Evolutionary conservation across 2,113 vertebrate genomes (phyloP), one percentile per base, ranked within the genome.

Genomic region (Physeter macrocephalus): DNA sequence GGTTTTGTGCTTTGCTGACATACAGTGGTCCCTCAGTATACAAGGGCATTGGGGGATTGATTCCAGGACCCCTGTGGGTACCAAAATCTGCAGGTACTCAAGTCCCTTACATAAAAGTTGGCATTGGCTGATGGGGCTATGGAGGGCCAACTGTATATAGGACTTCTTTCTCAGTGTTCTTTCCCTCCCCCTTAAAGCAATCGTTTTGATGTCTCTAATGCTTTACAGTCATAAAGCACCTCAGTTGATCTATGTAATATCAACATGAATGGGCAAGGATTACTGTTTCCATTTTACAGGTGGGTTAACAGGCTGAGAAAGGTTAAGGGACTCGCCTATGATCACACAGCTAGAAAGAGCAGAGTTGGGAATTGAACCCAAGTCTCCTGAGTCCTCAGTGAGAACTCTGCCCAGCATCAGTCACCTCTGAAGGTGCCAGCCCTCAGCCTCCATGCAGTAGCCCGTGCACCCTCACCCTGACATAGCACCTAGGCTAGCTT

Each of bases 291-390:
- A 78, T 86, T 82, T 61, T 81, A 36, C 6, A 90, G 39, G 29
- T 77, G 61, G 52, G 39, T n/a, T 94, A 92, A 94, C 39, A 98
- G 59, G 36, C 25, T 57, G 88, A n/a, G 54, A 49, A 77, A 46
- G 39, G 43, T 57, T 7, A 84, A 83, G 20, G 25, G 20, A 71
- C 15, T 43, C 34, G 18, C 17, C 34, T 2, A 23, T 3, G n/a
- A 74, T 64, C 36, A 78, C 46, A 72, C 20, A 87, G 61, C 69
- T 49, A 61, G 88, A 91, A 93, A 88, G 9, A 2, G 8, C 39
- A 75, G 72, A 66, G 34, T 3, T 57, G 61, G 36, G 62, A 86
- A 49, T 21, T n/a, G 61, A 95, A 92, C 18, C 64, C 25, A 5
- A 21, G 12, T 57, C 62, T 78, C 78, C 46, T 23, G 23, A 90